phyloP scores from a whole-genome alignment of 2,113 vertebrate genomes.

The Sardina pilchardus region DNA sequence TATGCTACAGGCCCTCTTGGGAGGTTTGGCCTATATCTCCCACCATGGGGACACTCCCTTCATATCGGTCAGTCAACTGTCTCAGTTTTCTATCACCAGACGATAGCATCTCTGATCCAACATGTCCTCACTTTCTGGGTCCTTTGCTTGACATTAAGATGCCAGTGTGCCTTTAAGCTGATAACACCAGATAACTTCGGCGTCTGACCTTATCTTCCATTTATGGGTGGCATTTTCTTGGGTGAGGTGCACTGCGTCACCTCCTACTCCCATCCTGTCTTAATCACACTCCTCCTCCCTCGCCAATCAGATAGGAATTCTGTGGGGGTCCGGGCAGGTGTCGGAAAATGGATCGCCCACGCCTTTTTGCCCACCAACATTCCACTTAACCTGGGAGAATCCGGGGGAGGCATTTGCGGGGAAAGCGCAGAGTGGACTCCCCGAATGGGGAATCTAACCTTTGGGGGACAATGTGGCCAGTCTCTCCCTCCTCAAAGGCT shows the following conservation, averaged over 20 bases:
- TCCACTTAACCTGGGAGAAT: conserved; percentile 77
- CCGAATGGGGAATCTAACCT: conserved; percentile 73
- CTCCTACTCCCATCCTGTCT: not conserved
- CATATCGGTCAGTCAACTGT: not conserved
- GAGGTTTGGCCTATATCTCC: not conserved
- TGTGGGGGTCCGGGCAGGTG: conserved; percentile 1
- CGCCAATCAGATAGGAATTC: conserved; percentile 31
- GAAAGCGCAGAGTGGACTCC: conserved; percentile 55
- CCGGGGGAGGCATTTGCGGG: conserved; percentile 57
- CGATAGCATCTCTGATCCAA: conserved; percentile 1
- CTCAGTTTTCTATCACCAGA: not conserved
- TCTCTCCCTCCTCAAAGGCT: conserved; percentile 76
- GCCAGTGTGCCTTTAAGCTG: not conserved
- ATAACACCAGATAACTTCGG: not conserved
- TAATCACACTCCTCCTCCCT: not conserved
- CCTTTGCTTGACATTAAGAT: not conserved
- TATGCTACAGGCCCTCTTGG: not conserved
- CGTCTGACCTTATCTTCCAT: not conserved
- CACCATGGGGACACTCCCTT: not conserved
- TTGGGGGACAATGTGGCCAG: conserved; percentile 77
- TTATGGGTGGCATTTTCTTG: not conserved
- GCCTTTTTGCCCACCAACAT: conserved; percentile 50
- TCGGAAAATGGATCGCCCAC: conserved; percentile 43
- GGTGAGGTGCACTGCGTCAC: not conserved
- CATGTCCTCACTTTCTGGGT: not conserved